A percentile compares a stretch with the other conserved stretches of the same genome.
phyloP scores from a whole-genome alignment of 2,113 vertebrate genomes.

The Puma concolor region DNA sequence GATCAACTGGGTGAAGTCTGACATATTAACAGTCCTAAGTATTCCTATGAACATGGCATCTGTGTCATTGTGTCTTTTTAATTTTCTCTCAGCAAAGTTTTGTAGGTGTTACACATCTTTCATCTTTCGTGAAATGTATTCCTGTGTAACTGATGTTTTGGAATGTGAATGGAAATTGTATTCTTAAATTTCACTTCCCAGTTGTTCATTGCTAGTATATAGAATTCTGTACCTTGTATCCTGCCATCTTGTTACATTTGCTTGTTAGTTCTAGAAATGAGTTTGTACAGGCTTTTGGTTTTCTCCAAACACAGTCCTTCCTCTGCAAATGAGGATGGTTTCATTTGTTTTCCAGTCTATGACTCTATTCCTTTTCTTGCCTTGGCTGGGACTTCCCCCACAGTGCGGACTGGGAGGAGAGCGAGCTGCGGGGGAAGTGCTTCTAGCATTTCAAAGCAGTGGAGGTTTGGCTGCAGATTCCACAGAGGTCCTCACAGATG shows the following conservation, averaged over 20 bases:
- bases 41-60: neutral
- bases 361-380: neutral
- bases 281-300: neutral
- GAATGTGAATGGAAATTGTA: neutral
- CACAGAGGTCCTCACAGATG: neutral
- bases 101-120: neutral
- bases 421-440: too few species aligned
- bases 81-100: neutral
- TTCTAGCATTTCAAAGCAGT: rapidly evolving
- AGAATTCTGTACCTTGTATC: neutral
- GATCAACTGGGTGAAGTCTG: neutral
- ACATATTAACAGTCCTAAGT: neutral
- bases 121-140: neutral
- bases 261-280: neutral
- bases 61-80: neutral
- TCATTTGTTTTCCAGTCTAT: neutral
- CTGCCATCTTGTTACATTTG: neutral
- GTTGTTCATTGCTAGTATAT: neutral
- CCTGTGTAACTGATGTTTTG: neutral
- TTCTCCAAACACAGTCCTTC: neutral
- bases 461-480: neutral
- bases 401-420: neutral
- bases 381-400: neutral
- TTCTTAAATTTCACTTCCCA: neutral
- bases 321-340: neutral